phyloP scores from a whole-genome alignment of 2,113 vertebrate genomes.

The Melanerpes formicivorus region DNA sequence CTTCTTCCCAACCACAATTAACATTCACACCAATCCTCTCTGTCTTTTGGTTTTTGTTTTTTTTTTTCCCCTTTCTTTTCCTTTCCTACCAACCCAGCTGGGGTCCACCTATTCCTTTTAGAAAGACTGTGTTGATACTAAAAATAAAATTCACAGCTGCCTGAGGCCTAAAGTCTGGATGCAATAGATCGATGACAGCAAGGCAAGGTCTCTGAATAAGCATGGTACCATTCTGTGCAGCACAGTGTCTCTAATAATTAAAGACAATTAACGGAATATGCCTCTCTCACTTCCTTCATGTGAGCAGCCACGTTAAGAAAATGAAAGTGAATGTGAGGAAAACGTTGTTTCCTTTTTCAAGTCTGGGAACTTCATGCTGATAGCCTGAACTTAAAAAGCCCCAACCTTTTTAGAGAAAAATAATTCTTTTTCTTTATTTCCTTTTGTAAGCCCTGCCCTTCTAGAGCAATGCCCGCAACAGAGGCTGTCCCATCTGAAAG shows the following conservation, averaged over 20 bases:
- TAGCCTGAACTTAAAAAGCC: not conserved
- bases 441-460: slow-evolving; percentile 13
- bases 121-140: not conserved
- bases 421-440: not conserved
- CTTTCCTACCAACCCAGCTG: not conserved
- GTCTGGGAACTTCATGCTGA: not conserved
- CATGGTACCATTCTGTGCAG: not conserved
- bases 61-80: not conserved
- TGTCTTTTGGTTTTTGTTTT: too few relatives aligned
- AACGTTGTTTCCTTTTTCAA: slow-evolving; percentile 36
- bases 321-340: slow-evolving; percentile 59
- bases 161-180: not conserved
- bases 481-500: slow-evolving; percentile 43
- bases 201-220: not conserved
- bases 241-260: not conserved
- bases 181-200: not conserved
- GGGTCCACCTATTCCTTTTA: not conserved
- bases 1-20: not conserved
- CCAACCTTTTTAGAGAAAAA: not conserved
- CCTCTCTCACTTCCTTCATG: not conserved
- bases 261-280: not conserved
- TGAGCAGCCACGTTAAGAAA: not conserved
- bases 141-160: not conserved
- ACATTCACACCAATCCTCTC: not conserved
- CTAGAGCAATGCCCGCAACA: slow-evolving; percentile 41